Conservation (phyloP, 2,113 vertebrate species). For the Narcine bancroftii region DNA sequence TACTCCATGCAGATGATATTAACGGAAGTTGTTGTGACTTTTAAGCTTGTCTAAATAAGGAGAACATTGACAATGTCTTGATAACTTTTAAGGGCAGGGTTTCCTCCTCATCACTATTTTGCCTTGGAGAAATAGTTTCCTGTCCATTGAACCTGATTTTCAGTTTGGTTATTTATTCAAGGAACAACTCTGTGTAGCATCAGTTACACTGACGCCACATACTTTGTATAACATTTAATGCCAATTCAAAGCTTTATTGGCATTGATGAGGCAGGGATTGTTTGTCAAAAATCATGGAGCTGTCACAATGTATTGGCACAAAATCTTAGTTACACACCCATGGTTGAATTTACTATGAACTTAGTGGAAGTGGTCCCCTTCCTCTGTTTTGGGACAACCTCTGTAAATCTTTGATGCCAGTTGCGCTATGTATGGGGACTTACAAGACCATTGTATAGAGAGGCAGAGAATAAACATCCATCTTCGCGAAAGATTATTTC, state of each 20-base stretch:
- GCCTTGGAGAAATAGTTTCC: neutral
- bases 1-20: neutral
- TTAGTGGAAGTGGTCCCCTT: no score
- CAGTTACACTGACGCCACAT: neutral
- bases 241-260: neutral
- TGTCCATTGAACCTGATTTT: neutral
- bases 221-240: neutral
- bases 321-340: no score
- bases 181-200: neutral
- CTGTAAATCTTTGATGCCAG: no score
- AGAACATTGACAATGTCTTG: neutral
- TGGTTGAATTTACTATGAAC: no score
- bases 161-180: neutral
- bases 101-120: neutral
- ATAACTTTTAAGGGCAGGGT: neutral
- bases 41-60: neutral
- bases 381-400: no score
- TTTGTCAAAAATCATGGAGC: no score
- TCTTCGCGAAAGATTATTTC: no score
- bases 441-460: no score
- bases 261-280: no score
- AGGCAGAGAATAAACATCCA: no score
- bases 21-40: neutral
- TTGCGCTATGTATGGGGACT: no score
- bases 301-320: no score